phyloP scores from a whole-genome alignment of 2,888 invertebrate genomes.

The Nomada fabriciana region DNA sequence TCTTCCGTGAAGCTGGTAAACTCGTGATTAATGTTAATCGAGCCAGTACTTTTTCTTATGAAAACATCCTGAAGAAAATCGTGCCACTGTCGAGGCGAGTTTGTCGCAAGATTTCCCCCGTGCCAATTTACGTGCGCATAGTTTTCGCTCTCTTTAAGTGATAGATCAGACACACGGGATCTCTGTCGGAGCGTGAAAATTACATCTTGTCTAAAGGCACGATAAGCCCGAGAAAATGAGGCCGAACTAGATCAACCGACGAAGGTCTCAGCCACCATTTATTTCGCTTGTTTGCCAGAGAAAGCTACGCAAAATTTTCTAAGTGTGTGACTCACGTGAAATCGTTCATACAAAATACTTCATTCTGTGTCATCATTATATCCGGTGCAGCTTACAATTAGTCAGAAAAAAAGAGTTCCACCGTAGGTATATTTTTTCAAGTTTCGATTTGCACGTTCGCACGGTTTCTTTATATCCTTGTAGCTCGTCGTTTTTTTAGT shows the following conservation, averaged over 20 bases:
- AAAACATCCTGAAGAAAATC: not conserved
- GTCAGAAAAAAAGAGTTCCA: constrained; percentile 4
- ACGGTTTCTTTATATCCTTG: not conserved
- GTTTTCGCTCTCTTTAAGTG: constrained; percentile 49
- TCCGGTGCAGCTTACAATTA: constrained; percentile 1
- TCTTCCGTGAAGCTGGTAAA: not conserved
- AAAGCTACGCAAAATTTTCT: constrained; percentile 52
- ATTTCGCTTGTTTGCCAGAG: constrained; percentile 46
- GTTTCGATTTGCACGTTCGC: constrained; percentile 34
- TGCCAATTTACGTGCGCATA: constrained; percentile 7
- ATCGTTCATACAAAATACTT: constrained; percentile 41
- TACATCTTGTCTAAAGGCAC: constrained; percentile 43
- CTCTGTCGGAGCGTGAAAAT: constrained; percentile 66
- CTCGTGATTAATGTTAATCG: not conserved
- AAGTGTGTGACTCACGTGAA: constrained; percentile 52
- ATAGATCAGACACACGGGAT: constrained; percentile 38
- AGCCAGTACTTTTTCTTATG: too few species aligned
- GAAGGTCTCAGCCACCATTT: constrained; percentile 46
- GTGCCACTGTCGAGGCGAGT: not conserved
- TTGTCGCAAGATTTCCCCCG: not conserved
- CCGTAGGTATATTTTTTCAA: constrained; percentile 23
- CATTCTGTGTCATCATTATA: constrained; percentile 13
- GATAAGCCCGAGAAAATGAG: constrained; percentile 60
- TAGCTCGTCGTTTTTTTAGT: not conserved
- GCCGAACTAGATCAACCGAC: constrained; percentile 60